Conservation (phyloP, 2,797 vertebrate species). For the Clarias pachynema region DNA sequence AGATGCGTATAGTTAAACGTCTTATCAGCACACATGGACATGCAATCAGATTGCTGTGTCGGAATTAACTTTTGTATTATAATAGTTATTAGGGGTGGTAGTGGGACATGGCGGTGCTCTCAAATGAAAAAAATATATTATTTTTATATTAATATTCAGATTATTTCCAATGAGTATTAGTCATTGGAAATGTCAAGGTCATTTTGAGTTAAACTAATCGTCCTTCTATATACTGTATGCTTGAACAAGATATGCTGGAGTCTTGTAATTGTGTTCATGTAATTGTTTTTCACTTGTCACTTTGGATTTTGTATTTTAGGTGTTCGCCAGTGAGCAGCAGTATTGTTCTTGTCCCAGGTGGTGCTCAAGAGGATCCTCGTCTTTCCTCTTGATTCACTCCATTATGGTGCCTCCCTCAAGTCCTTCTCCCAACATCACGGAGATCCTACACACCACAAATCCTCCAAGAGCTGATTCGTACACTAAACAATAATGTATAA, state of each 20-base stretch:
- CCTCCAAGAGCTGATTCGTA: conserved; percentile 26
- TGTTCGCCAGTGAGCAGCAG: conserved; percentile 33
- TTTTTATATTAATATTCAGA: not conserved
- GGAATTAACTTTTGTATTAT: too few species aligned
- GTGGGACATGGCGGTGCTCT: not conserved
- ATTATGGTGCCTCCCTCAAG: conserved; percentile 36
- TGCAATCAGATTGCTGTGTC: too few species aligned
- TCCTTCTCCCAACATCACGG: not conserved
- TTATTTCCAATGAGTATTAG: not conserved
- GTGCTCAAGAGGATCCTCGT: conserved; percentile 9
- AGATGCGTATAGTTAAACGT: too few species aligned
- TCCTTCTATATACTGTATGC: not conserved
- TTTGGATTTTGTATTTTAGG: conserved; percentile 24
- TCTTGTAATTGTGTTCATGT: not conserved
- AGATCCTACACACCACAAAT: conserved; percentile 20
- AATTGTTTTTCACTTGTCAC: not conserved
- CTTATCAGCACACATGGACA: too few species aligned
- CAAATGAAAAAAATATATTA: not conserved
- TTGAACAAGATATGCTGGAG: not conserved
- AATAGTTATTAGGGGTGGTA: not conserved
- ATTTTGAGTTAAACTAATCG: not conserved
- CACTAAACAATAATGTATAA: conserved; percentile 40
- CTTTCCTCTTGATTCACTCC: conserved; percentile 31
- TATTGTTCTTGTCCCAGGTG: conserved; percentile 37
- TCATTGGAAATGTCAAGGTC: not conserved